Evolutionary conservation across 1,140 invertebrate genomes (phyloP).

Genomic region (Bombus pascuorum): DNA sequence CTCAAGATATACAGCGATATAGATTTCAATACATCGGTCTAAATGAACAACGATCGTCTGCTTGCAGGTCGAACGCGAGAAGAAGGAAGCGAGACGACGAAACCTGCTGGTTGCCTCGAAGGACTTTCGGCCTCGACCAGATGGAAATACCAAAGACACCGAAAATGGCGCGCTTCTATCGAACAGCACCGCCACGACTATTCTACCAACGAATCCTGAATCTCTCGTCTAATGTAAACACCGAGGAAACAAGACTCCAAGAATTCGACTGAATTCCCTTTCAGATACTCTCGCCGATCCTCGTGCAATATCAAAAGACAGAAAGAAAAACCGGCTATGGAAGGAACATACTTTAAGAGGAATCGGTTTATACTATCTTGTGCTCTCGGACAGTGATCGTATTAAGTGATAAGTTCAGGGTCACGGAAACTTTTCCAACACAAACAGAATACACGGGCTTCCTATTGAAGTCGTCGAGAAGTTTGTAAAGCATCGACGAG

Average conservation of each 20-base stretch:
- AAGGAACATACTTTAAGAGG: neutral
- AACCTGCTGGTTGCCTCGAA: constrained; percentile 72
- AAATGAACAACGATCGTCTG: neutral
- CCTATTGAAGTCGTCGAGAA: neutral
- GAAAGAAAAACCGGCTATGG: neutral
- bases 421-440: neutral
- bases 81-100: constrained; percentile 78
- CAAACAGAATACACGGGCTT: neutral
- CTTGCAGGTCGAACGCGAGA: constrained; percentile 79
- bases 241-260: neutral
- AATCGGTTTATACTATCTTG: neutral
- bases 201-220: constrained; percentile 72
- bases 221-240: constrained; percentile 53
- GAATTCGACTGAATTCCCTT: neutral
- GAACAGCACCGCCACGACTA: constrained; percentile 70
- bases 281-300: neutral
- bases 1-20: no score
- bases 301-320: neutral
- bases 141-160: constrained; percentile 73
- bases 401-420: neutral
- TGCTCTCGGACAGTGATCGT: constrained; percentile 15
- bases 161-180: constrained; percentile 75
- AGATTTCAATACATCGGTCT: no score
- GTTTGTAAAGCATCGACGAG: neutral
- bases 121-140: constrained; percentile 65